These are phyloP conservation scores for Phenganax subtilis DNA, from an alignment of 92 coral and sea anemone species.

Conservation along the genomic window DNA sequence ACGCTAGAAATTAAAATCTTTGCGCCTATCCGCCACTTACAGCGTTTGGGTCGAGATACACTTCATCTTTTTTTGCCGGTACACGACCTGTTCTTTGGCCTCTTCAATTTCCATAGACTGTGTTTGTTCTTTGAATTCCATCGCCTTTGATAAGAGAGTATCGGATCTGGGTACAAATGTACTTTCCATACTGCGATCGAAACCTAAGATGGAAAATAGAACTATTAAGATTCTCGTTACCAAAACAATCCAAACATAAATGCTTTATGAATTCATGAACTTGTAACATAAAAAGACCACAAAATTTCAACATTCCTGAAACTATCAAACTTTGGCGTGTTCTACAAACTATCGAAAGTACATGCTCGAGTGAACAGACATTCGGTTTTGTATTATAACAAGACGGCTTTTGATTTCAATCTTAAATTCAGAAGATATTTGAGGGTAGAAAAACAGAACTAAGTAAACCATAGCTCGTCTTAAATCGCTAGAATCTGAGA, in stretches of 20 bases:
- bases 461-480: not conserved
- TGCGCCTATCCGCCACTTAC: slow-evolving; percentile 10
- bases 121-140: slow-evolving; percentile 20
- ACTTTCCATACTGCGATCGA: slow-evolving; percentile 27
- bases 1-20: slow-evolving; percentile 15
- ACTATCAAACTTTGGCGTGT: not conserved
- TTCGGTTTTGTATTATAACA: not conserved
- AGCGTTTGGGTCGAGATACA: slow-evolving; percentile 30
- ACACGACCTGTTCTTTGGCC: slow-evolving; percentile 34
- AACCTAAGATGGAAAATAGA: slow-evolving; percentile 15
- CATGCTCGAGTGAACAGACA: slow-evolving; percentile 20
- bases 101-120: slow-evolving; percentile 38
- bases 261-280: not conserved
- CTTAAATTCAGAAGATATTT: not conserved
- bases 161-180: slow-evolving; percentile 22
- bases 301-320: not conserved
- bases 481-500: not conserved
- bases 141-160: slow-evolving; percentile 32
- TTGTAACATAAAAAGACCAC: slow-evolving; percentile 5
- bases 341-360: not conserved
- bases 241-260: not conserved
- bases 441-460: too few species aligned
- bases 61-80: slow-evolving; percentile 33
- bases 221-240: not conserved
- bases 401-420: not conserved